phyloP scores from a whole-genome alignment of 2,113 vertebrate genomes.

The Aegithalos caudatus region DNA sequence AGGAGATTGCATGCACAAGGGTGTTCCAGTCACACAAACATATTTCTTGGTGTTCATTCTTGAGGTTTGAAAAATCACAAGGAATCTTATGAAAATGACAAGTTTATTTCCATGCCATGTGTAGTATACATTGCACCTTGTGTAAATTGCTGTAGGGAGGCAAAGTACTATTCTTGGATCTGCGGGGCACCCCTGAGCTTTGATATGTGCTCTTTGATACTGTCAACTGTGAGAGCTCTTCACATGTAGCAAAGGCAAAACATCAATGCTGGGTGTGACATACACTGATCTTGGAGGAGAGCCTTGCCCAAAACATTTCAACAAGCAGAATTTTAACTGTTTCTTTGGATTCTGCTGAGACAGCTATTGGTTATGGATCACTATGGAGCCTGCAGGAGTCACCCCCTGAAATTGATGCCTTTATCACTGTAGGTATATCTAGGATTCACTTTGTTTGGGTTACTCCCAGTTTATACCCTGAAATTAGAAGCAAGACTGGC shows the following conservation, averaged over 20 bases:
- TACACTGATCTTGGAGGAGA: background rate
- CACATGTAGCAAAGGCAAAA: background rate
- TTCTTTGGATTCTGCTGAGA: background rate
- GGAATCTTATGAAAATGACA: background rate
- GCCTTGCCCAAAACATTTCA: background rate
- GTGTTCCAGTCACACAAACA: background rate
- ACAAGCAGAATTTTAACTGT: background rate
- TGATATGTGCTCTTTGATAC: slow-evolving; percentile 49
- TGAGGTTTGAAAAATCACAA: background rate
- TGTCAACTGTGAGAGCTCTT: background rate
- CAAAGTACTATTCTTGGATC: background rate
- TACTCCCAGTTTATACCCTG: background rate
- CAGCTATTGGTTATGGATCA: background rate
- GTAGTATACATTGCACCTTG: background rate
- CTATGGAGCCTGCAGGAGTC: background rate
- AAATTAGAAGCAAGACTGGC: background rate
- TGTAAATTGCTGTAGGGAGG: slow-evolving; percentile 1
- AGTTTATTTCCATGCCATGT: background rate
- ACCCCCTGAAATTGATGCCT: background rate
- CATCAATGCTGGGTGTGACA: background rate
- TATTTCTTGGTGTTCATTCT: background rate
- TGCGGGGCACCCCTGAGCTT: background rate
- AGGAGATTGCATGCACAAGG: background rate
- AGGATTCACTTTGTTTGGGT: background rate
- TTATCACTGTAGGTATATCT: background rate